Evolutionary conservation across 2,888 invertebrate genomes (phyloP).

Genomic region (Xestia xanthographa): DNA sequence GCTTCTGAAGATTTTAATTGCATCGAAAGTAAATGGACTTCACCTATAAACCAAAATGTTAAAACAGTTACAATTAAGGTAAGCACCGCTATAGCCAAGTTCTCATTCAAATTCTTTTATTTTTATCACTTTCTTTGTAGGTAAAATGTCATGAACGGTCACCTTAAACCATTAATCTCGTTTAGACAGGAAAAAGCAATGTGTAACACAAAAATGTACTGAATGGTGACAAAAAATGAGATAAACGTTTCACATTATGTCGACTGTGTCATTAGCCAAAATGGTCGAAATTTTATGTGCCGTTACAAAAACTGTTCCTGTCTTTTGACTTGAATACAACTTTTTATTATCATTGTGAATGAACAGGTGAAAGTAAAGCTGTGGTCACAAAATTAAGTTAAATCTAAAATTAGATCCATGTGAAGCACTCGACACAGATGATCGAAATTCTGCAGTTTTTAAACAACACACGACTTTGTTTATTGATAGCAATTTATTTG

Average conservation of each 20-base stretch:
- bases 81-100: conserved; percentile 26
- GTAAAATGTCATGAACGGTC: conserved; percentile 39
- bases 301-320: conserved; percentile 73
- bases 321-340: conserved; percentile 56
- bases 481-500: not conserved
- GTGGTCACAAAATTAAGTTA: conserved; percentile 31
- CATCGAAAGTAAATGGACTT: conserved; percentile 29
- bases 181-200: conserved; percentile 60
- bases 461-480: no score
- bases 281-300: conserved; percentile 70
- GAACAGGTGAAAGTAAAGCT: conserved; percentile 63
- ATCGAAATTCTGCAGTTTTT: not conserved
- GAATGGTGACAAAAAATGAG: conserved; percentile 63
- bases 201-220: conserved; percentile 58
- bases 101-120: conserved; percentile 32
- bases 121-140: conserved; percentile 37
- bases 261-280: conserved; percentile 70
- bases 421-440: conserved; percentile 3
- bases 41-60: conserved; percentile 36
- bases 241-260: conserved; percentile 64
- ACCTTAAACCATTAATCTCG: conserved; percentile 53
- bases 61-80: conserved; percentile 36
- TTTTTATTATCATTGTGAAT: conserved; percentile 58
- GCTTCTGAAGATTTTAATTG: conserved; percentile 43
- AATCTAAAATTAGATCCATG: not conserved